Conservation (phyloP, 1,140 invertebrate genomes). For the Episyrphus balteatus region DNA sequence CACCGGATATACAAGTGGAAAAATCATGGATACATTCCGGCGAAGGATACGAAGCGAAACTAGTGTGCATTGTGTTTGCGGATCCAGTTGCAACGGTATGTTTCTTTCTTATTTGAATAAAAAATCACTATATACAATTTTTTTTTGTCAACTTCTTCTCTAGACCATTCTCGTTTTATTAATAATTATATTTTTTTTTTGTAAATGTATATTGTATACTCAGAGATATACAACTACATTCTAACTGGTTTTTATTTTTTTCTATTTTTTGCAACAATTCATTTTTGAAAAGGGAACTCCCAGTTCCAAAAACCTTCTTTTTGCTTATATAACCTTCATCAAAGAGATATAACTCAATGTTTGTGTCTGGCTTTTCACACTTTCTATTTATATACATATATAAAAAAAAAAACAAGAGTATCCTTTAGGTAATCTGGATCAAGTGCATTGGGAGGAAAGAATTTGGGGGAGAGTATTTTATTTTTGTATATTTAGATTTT, state of each 20-base stretch:
- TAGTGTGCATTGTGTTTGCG: slow-evolving; percentile 60
- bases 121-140: neutral
- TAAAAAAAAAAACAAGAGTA: too few species aligned
- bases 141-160: neutral
- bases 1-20: slow-evolving; percentile 58
- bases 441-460: too few species aligned
- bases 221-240: slow-evolving; percentile 12
- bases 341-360: too few species aligned
- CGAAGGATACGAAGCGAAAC: slow-evolving; percentile 57
- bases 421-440: too few species aligned
- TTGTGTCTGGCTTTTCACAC: too few species aligned
- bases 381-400: too few species aligned
- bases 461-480: too few species aligned
- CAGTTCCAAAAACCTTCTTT: too few species aligned
- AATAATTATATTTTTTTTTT: slow-evolving; percentile 15
- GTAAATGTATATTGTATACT: too few species aligned
- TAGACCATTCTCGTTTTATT: neutral
- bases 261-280: neutral
- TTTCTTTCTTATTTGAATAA: slow-evolving; percentile 3
- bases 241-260: slow-evolving; percentile 17
- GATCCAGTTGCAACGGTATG: slow-evolving; percentile 59
- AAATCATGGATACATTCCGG: slow-evolving; percentile 61
- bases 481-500: too few species aligned
- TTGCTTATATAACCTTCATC: too few species aligned
- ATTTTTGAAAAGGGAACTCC: too few species aligned